These are phyloP conservation scores for Trididemnum nubilum DNA, from an alignment of 23 tunicate species.

Conservation along the genomic window DNA sequence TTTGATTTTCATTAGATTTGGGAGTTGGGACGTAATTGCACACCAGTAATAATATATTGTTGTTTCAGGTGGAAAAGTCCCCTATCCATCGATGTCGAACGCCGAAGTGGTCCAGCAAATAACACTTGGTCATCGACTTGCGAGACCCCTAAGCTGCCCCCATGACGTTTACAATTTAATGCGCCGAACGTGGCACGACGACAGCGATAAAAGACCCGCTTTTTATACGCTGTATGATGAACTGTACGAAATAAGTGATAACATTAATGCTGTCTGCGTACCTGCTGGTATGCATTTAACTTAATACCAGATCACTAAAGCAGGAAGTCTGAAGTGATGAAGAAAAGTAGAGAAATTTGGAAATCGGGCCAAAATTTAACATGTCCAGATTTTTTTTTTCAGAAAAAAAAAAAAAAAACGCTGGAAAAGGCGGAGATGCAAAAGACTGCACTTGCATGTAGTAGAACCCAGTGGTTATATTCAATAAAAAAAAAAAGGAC, in stretches of 20 bases:
- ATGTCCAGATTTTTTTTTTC: too few species aligned
- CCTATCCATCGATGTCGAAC: conserved; percentile 68
- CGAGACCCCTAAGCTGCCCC: conserved; percentile 72
- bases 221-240: conserved; percentile 25
- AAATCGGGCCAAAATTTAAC: too few species aligned
- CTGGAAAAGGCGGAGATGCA: too few species aligned
- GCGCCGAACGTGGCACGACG: conserved; percentile 54
- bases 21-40: too few species aligned
- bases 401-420: too few species aligned
- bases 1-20: too few species aligned
- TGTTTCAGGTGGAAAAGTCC: conserved; percentile 81
- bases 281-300: conserved; percentile 21
- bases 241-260: conserved; percentile 40
- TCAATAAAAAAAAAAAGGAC: too few species aligned
- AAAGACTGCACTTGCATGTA: too few species aligned
- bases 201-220: conserved; percentile 61
- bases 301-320: background rate
- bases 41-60: too few species aligned
- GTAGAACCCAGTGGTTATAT: too few species aligned
- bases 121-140: conserved; percentile 51
- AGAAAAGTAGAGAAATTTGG: too few species aligned
- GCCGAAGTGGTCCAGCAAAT: conserved; percentile 71
- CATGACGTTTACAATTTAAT: conserved; percentile 67
- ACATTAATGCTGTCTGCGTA: conserved; percentile 17
- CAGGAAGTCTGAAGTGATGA: background rate